A percentile compares a stretch with the other conserved stretches of the same genome.
Evolutionary conservation across 2,888 invertebrate species (phyloP).

Genomic region (Drosophila yooni): DNA sequence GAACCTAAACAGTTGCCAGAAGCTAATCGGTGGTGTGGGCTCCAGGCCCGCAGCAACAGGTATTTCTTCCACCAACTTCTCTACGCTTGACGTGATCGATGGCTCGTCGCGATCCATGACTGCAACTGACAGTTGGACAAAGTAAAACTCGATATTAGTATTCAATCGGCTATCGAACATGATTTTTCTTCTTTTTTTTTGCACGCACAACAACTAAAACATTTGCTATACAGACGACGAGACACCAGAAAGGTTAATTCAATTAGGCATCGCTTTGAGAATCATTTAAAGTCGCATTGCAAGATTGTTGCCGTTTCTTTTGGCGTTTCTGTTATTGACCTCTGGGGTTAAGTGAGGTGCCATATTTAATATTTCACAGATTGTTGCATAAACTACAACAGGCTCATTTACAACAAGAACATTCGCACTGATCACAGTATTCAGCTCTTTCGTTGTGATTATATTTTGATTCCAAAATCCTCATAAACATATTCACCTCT

Average conservation of each 20-base stretch:
- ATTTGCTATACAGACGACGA: constrained; percentile 9
- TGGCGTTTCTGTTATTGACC: constrained; percentile 64
- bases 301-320: constrained; percentile 50
- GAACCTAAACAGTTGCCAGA: constrained; percentile 86
- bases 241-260: constrained; percentile 74
- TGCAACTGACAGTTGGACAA: constrained; percentile 23
- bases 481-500: constrained; percentile 31
- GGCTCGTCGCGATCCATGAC: constrained; percentile 79
- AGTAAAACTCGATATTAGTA: constrained; percentile 30
- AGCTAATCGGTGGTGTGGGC: constrained; percentile 73
- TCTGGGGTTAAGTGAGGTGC: constrained; percentile 68
- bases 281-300: constrained; percentile 31
- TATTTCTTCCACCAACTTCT: constrained; percentile 65
- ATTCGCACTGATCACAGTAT: not conserved
- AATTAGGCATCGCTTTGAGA: constrained; percentile 61
- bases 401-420: not conserved
- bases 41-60: constrained; percentile 76
- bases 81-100: constrained; percentile 69
- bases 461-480: not conserved
- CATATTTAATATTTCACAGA: constrained; percentile 20
- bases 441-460: not conserved
- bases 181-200: constrained; percentile 42
- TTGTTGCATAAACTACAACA: constrained; percentile 16
- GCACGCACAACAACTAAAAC: constrained; percentile 23
- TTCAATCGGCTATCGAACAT: constrained; percentile 51